A percentile compares a stretch with the other conserved stretches of the same genome.
phyloP scores from a whole-genome alignment of 2,888 invertebrate genomes.

The Drosophila cognata region DNA sequence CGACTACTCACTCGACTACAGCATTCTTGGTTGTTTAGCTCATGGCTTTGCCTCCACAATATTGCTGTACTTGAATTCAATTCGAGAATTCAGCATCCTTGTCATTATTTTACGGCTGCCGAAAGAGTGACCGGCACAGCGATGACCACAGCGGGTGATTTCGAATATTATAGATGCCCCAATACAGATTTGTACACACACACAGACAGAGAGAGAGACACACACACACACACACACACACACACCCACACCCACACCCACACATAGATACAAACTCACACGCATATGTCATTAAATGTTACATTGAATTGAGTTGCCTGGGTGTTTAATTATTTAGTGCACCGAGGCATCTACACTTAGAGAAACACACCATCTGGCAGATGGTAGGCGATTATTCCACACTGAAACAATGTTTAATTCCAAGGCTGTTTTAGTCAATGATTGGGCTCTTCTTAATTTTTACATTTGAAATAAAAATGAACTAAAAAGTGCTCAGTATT shows the following conservation, averaged over 20 bases:
- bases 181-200: slow-evolving; percentile 8
- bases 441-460: neutral
- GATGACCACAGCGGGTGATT: slow-evolving; percentile 67
- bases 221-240: neutral
- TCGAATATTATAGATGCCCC: slow-evolving; percentile 59
- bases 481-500: neutral
- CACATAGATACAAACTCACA: neutral
- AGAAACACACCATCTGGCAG: neutral
- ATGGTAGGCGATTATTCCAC: neutral
- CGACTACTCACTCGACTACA: neutral
- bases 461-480: neutral
- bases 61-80: neutral
- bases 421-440: neutral
- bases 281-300: slow-evolving; percentile 37
- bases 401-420: neutral
- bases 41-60: no score
- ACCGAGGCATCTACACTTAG: slow-evolving; percentile 1
- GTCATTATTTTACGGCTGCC: slow-evolving; percentile 32
- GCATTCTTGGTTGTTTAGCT: neutral
- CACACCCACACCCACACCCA: neutral
- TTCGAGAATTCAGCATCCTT: slow-evolving; percentile 15
- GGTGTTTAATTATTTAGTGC: slow-evolving; percentile 48
- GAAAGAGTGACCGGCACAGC: slow-evolving; percentile 22
- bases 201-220: neutral
- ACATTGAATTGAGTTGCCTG: slow-evolving; percentile 40